Conservation (phyloP, 2,797 vertebrate species). For the Premnoplex brunnescens region DNA sequence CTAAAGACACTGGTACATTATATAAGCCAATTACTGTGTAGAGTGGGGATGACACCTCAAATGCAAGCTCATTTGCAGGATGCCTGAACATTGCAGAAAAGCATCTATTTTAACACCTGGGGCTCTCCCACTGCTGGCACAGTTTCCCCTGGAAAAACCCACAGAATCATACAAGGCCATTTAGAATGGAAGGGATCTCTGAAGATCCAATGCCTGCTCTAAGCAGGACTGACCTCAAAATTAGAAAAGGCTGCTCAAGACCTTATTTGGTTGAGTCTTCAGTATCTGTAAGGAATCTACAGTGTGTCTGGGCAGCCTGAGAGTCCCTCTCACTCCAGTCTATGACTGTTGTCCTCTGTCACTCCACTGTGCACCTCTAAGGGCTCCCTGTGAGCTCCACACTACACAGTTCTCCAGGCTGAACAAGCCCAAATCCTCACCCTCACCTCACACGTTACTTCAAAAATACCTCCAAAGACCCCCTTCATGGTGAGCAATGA, state of each 20-base stretch:
- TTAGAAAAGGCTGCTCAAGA: neutral
- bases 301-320: neutral
- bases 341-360: neutral
- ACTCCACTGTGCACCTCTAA: neutral
- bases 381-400: neutral
- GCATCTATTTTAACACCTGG: neutral
- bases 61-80: neutral
- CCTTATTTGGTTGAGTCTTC: neutral
- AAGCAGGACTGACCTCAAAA: neutral
- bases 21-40: neutral
- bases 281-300: neutral
- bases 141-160: neutral
- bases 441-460: fast-evolving
- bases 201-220: neutral
- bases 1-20: neutral
- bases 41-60: neutral
- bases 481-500: neutral
- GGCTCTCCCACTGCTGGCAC: neutral
- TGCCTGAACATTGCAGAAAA: neutral
- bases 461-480: neutral
- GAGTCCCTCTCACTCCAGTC: neutral
- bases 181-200: neutral
- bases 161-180: neutral
- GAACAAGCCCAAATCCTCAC: neutral
- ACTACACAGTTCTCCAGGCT: neutral